phyloP scores from a whole-genome alignment of 2,888 invertebrate genomes.

The Yponomeuta sedellus region DNA sequence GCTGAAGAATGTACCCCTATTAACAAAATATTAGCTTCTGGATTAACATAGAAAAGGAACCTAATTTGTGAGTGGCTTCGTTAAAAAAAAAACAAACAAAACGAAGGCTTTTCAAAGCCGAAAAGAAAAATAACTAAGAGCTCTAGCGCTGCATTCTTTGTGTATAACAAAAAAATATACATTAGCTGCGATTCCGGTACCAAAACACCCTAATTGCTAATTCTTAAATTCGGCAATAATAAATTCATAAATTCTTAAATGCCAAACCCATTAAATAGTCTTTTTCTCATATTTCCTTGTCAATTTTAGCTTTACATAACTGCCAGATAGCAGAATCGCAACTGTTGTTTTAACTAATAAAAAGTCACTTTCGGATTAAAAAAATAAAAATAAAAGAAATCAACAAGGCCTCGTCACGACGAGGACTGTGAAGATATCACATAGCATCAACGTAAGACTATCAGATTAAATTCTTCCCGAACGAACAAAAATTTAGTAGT shows the following conservation, averaged over 20 bases:
- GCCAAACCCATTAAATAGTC: too few relatives aligned
- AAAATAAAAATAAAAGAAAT: neutral
- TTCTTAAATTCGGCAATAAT: too few relatives aligned
- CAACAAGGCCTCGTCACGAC: neutral
- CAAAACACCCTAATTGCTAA: too few relatives aligned
- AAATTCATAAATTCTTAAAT: too few relatives aligned
- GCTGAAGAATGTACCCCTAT: too few relatives aligned
- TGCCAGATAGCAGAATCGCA: neutral
- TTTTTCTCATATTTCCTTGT: too few relatives aligned
- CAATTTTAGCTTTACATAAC: too few relatives aligned
- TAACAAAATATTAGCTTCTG: neutral
- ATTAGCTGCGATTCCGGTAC: too few relatives aligned
- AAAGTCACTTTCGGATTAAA: neutral
- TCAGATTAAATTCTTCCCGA: constrained; percentile 46
- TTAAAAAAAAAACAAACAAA: constrained; percentile 6
- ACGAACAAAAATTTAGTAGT: constrained; percentile 43
- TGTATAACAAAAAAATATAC: constrained; percentile 14
- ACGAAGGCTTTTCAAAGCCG: neutral
- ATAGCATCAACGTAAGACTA: neutral
- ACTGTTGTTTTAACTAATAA: constrained; percentile 2
- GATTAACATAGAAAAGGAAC: constrained; percentile 22
- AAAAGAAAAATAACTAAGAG: constrained; percentile 5
- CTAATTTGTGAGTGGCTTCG: constrained; percentile 43
- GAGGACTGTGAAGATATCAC: constrained; percentile 25
- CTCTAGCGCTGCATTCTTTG: neutral